These are phyloP conservation scores for Bryconaethiops microstoma DNA, from an alignment of 2,797 vertebrate species.

Conservation along the genomic window DNA sequence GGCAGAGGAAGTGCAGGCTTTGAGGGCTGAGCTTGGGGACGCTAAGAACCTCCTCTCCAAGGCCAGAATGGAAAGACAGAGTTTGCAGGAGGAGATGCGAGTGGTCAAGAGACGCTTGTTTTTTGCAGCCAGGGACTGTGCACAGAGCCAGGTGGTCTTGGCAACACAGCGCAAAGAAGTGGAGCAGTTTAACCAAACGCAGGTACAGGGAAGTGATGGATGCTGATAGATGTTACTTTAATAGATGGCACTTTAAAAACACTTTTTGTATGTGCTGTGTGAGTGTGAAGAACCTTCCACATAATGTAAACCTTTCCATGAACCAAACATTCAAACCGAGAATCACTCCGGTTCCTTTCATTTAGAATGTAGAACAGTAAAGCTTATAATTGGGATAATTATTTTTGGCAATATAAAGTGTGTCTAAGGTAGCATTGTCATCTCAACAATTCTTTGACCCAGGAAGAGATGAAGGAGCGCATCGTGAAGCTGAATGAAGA, in stretches of 20 bases:
- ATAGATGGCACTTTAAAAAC: too few species aligned
- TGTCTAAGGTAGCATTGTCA: slow-evolving; percentile 20
- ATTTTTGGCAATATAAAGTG: not conserved
- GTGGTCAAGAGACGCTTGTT: slow-evolving; percentile 87
- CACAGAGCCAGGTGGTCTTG: slow-evolving; percentile 84
- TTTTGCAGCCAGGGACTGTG: slow-evolving; percentile 82
- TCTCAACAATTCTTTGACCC: slow-evolving; percentile 19
- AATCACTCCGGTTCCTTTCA: too few species aligned
- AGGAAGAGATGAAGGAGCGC: slow-evolving; percentile 78
- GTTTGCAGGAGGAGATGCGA: slow-evolving; percentile 81
- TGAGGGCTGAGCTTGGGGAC: slow-evolving; percentile 81
- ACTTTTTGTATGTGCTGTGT: too few species aligned
- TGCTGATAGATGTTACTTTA: too few species aligned
- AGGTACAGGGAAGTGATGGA: slow-evolving; percentile 64
- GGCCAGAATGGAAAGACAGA: slow-evolving; percentile 85
- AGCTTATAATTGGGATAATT: too few species aligned
- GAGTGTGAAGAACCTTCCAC: not conserved
- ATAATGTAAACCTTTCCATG: not conserved
- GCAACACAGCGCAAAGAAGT: slow-evolving; percentile 80
- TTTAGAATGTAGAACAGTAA: not conserved
- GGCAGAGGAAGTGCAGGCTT: slow-evolving; percentile 79
- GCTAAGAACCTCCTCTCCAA: slow-evolving; percentile 79
- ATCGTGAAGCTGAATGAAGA: slow-evolving; percentile 82
- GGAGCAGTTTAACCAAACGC: slow-evolving; percentile 74
- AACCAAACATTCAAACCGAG: not conserved